A percentile compares a stretch with the other conserved stretches of the same genome.
Conservation (phyloP, 2,888 invertebrate genomes). For the Lochmaea crataegi region DNA sequence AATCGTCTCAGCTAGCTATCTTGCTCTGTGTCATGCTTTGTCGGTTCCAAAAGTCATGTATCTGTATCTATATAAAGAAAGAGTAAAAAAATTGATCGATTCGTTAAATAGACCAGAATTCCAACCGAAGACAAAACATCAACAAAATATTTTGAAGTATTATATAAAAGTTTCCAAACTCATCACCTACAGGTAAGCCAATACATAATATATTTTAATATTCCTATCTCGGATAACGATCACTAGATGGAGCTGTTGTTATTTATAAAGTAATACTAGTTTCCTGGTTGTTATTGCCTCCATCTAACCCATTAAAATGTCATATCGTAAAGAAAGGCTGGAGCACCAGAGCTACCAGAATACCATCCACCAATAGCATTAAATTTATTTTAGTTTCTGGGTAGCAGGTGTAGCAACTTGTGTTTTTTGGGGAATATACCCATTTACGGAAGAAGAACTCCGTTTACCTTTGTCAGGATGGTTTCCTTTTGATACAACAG, state of each 20-base stretch:
- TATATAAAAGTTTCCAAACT: conserved; percentile 49
- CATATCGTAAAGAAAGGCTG: too few relatives aligned
- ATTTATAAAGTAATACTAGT: not conserved
- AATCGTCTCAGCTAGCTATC: conserved; percentile 39
- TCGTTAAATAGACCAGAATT: conserved; percentile 48
- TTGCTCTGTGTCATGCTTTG: conserved; percentile 10
- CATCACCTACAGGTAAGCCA: conserved; percentile 52
- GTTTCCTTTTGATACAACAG: conserved; percentile 66
- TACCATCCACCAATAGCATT: not conserved
- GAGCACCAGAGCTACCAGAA: too few relatives aligned
- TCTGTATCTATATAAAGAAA: conserved; percentile 22
- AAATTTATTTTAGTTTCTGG: conserved; percentile 43
- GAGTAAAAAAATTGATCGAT: conserved; percentile 42
- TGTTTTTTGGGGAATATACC: conserved; percentile 57
- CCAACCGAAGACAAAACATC: conserved; percentile 50
- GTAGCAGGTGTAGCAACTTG: conserved; percentile 48
- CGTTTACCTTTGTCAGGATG: conserved; percentile 57
- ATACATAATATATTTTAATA: conserved; percentile 53
- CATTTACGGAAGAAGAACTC: conserved; percentile 52
- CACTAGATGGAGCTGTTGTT: too few relatives aligned
- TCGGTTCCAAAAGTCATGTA: conserved; percentile 33
- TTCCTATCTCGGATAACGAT: conserved; percentile 29
- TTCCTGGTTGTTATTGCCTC: too few relatives aligned
- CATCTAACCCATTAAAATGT: too few relatives aligned
- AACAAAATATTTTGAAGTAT: conserved; percentile 46